These are phyloP conservation scores for Saguinus midas DNA, from an alignment of 2,113 vertebrate genomes.

Conservation along the genomic window DNA sequence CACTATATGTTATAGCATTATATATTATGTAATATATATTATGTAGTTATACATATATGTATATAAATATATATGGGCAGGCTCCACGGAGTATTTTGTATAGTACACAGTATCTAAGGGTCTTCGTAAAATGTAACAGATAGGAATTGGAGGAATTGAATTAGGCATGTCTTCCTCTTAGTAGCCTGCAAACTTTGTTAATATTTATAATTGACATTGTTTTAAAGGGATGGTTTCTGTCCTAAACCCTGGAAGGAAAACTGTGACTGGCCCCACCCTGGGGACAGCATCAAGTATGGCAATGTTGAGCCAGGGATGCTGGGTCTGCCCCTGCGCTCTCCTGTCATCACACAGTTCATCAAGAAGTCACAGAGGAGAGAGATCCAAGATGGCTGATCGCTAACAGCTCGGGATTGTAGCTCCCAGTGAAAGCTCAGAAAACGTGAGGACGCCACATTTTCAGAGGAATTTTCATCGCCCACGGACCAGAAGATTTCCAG, in stretches of 20 bases:
- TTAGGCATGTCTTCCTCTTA: background rate
- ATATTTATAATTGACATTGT: background rate
- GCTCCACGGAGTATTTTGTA: background rate
- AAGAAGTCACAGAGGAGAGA: background rate
- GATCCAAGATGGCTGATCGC: too few relatives aligned
- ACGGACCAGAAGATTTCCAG: too few relatives aligned
- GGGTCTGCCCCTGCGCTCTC: background rate
- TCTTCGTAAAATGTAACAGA: background rate
- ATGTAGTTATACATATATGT: too few relatives aligned
- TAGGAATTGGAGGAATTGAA: background rate
- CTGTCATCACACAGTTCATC: background rate
- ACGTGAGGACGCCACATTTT: too few relatives aligned
- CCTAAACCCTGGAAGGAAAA: background rate
- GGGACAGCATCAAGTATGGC: background rate
- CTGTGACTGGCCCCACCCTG: background rate
- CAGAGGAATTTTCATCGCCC: too few relatives aligned
- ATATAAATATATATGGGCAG: too few relatives aligned
- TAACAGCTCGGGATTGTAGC: too few relatives aligned
- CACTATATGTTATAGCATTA: too few relatives aligned
- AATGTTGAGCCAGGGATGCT: background rate
- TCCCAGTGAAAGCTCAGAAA: too few relatives aligned
- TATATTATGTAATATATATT: too few relatives aligned
- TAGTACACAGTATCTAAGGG: background rate
- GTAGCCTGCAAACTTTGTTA: background rate
- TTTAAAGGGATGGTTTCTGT: background rate